Conservation (phyloP, 53 echinoderm and acorn worm genomes). For the Glandiceps talaboti region DNA sequence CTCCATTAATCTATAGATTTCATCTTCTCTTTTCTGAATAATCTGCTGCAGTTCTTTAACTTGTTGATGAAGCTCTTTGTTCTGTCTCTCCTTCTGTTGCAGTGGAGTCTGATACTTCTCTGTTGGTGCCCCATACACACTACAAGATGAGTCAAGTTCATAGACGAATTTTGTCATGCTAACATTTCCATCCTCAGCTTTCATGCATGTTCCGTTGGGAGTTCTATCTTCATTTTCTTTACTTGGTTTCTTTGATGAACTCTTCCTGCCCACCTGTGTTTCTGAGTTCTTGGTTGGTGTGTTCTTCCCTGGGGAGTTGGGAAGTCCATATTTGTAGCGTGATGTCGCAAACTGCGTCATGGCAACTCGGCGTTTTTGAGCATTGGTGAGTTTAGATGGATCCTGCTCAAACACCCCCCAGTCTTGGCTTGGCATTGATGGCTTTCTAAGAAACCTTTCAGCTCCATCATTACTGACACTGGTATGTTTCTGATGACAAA, state of each 20-base stretch:
- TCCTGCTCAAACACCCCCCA: background rate
- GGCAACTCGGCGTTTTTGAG: background rate
- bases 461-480: too few species aligned
- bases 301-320: background rate
- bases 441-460: too few species aligned
- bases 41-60: slow-evolving; percentile 17
- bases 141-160: background rate
- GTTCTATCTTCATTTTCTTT: background rate
- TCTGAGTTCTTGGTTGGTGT: background rate
- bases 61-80: slow-evolving; percentile 11
- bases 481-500: too few species aligned
- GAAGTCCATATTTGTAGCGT: background rate
- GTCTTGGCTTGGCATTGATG: too few species aligned
- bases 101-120: slow-evolving; percentile 41
- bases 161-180: background rate
- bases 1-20: background rate
- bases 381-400: background rate
- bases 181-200: background rate
- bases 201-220: background rate
- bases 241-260: background rate
- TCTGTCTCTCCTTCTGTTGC: slow-evolving; percentile 34
- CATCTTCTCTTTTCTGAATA: slow-evolving; percentile 11
- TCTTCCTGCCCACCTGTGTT: background rate
- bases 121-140: background rate
- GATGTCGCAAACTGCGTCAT: background rate